A percentile compares a stretch with the other conserved stretches of the same genome.
These are phyloP conservation scores for Sebastes jordani DNA, from an alignment of 2,797 vertebrate genomes.

Conservation along the genomic window DNA sequence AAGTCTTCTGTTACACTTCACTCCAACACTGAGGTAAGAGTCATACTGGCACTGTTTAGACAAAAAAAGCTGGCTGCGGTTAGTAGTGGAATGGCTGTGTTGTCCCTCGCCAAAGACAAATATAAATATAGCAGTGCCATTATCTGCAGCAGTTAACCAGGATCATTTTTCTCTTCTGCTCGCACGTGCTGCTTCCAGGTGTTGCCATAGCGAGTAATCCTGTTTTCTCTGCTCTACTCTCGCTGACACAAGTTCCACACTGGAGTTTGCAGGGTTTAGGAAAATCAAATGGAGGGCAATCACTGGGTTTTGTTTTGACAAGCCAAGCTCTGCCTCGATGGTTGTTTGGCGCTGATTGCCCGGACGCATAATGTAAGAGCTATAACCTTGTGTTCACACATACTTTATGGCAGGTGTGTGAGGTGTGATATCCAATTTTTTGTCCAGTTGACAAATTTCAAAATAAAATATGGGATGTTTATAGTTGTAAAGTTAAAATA, in stretches of 20 bases:
- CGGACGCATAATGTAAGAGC: neutral
- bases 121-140: constrained; percentile 74
- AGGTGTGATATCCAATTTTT: neutral
- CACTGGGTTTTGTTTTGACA: constrained; percentile 60
- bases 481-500: neutral
- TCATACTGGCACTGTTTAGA: constrained; percentile 46
- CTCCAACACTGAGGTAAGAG: constrained; percentile 43
- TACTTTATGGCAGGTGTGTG: constrained; percentile 20
- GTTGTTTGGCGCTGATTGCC: constrained; percentile 41
- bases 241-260: constrained; percentile 59
- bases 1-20: constrained; percentile 53
- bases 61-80: constrained; percentile 36
- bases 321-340: constrained; percentile 32
- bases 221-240: constrained; percentile 68
- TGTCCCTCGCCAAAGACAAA: constrained; percentile 68
- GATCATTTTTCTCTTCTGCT: constrained; percentile 58
- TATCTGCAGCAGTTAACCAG: constrained; percentile 61
- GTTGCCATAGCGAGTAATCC: constrained; percentile 76
- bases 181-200: constrained; percentile 69
- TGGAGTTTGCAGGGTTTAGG: constrained; percentile 65
- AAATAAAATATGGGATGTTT: neutral
- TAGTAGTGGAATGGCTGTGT: constrained; percentile 46
- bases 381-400: constrained; percentile 31
- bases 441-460: neutral
- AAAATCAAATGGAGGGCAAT: constrained; percentile 67